Evolutionary conservation across 2,888 invertebrate genomes (phyloP).

Genomic region (Ormyrus rosae): DNA sequence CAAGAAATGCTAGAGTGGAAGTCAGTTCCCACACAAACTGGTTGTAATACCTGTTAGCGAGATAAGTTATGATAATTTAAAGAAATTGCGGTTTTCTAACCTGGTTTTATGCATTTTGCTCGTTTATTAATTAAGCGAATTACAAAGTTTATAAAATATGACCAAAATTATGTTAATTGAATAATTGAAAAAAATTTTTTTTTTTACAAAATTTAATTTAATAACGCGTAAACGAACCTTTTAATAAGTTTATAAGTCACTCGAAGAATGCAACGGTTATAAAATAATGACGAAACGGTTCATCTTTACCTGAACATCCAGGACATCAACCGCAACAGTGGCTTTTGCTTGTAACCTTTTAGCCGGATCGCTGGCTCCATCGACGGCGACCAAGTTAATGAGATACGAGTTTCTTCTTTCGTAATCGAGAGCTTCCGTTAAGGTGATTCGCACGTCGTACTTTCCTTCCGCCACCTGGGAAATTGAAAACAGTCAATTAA

Average conservation of each 20-base stretch:
- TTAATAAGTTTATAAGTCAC: too few species aligned
- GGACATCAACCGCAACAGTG: slow-evolving; percentile 84
- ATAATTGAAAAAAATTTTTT: too few species aligned
- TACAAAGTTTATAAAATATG: too few species aligned
- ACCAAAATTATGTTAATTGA: too few species aligned
- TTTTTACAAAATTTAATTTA: too few species aligned
- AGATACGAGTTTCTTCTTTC: slow-evolving; percentile 86
- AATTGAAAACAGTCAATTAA: slow-evolving; percentile 9
- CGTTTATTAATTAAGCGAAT: too few species aligned
- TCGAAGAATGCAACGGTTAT: too few species aligned
- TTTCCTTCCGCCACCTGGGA: slow-evolving; percentile 81
- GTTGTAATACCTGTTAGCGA: neutral
- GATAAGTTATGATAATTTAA: slow-evolving; percentile 17
- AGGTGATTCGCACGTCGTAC: slow-evolving; percentile 82
- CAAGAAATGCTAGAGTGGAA: neutral
- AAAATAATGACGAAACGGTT: neutral
- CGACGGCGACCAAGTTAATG: slow-evolving; percentile 82
- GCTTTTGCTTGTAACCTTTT: slow-evolving; percentile 82
- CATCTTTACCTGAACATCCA: slow-evolving; percentile 81
- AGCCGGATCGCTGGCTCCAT: slow-evolving; percentile 78
- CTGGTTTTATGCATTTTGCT: neutral
- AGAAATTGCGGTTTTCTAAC: neutral
- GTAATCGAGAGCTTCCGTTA: slow-evolving; percentile 85
- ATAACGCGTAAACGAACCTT: too few species aligned
- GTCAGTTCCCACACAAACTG: slow-evolving; percentile 30